phyloP scores from a whole-genome alignment of 2,797 vertebrate species.

The Clarias pachynema region DNA sequence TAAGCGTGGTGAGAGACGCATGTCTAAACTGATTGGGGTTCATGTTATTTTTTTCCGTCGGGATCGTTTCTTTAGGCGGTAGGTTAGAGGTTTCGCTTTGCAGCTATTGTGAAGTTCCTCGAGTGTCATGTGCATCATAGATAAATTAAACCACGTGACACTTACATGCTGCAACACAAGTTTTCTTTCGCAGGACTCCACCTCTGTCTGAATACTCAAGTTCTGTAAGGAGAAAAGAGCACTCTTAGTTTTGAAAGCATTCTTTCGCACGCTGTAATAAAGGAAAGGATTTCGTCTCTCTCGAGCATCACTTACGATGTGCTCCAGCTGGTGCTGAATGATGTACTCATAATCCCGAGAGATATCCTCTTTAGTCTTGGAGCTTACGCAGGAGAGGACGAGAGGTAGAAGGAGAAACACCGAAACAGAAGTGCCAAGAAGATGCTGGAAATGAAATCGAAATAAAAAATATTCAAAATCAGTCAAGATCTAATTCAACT shows the following conservation, averaged over 20 bases:
- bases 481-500: background rate
- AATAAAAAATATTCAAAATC: background rate
- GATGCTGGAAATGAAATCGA: slow-evolving; percentile 64
- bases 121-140: background rate
- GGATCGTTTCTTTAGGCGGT: background rate
- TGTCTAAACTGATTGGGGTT: background rate
- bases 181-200: slow-evolving; percentile 29
- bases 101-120: background rate
- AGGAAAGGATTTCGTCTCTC: background rate
- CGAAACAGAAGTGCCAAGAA: slow-evolving; percentile 72
- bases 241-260: background rate
- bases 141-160: background rate
- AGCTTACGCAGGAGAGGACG: slow-evolving; percentile 65
- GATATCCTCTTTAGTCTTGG: slow-evolving; percentile 35
- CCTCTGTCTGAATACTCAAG: slow-evolving; percentile 23
- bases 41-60: background rate
- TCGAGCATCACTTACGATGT: slow-evolving; percentile 52
- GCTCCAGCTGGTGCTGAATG: slow-evolving; percentile 49
- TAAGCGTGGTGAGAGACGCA: background rate
- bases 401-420: slow-evolving; percentile 72
- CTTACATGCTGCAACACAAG: slow-evolving; percentile 13
- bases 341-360: slow-evolving; percentile 41
- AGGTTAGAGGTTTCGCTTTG: background rate
- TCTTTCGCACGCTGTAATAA: background rate
- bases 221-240: slow-evolving; percentile 40